Base-by-base conservation (phyloP, 2,797 vertebrate species). In the Tachyglossus aculeatus region DNA sequence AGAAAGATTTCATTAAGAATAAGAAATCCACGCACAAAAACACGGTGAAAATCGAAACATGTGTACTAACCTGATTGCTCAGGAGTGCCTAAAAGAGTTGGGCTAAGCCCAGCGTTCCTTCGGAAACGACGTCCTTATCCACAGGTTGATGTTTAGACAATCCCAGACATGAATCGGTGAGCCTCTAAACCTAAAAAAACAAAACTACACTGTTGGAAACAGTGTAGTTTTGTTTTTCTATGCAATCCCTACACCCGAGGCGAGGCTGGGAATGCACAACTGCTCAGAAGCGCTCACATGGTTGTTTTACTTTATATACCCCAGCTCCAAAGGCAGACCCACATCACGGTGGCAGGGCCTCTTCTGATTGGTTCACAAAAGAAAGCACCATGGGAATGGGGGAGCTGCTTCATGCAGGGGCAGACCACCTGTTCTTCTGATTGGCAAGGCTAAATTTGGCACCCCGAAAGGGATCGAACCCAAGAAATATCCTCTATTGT, bases 201-300 rank as follows among this genome's bases (percentile, higher is more conserved):
- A 96, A 96, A 96, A 97, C 96, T 91, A 94, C 93, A 98, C 94
- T 43, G 92, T 89, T 58, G 57, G 19, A 88, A 88, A 94, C 88
- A 86, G 94, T 96, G 96, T 96, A 95, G 96, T 96, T 96, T 93
- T 97, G 95, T 93, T 95, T 95, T 95, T 86, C 94, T 93, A 91
- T 94, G 95, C 96, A 96, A 94, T 96, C 96, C 97, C 97, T 97
- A 96, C 96, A 98, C 95, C 97, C 95, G 96, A 98, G 96, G 97
- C 94, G 91, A 97, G 96, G 96, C 93, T 95, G 96, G 96, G 96
- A 96, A 98, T 95, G 96, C 96, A 93, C 94, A 95, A 96, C 96
- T 96, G 96, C 97, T 99, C 94, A 95, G 91, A 94, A 96, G 92
- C 90, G 94, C 85, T 94, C 93, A 92, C 80, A 94, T 87, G 86